A percentile compares a stretch with the other conserved stretches of the same genome.
Conservation (phyloP, 2,888 invertebrate species). For the Leucophora obtusa region DNA sequence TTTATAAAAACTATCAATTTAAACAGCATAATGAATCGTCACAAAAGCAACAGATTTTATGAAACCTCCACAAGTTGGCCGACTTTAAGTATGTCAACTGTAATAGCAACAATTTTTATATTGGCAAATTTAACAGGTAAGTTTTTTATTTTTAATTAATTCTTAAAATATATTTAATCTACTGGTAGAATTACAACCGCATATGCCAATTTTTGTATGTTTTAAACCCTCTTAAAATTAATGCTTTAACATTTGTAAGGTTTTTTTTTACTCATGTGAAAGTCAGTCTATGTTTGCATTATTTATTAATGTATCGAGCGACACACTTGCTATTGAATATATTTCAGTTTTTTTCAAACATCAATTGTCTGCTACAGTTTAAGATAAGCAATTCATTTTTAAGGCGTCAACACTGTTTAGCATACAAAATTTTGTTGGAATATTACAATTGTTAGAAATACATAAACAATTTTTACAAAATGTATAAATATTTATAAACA, state of each 20-base stretch:
- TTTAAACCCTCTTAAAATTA: not conserved
- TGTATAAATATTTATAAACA: not conserved
- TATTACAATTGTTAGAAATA: conserved; percentile 18
- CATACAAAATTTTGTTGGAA: conserved; percentile 11
- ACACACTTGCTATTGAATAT: conserved; percentile 32
- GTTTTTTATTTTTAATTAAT: not conserved
- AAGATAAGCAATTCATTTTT: conserved; percentile 1
- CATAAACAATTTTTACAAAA: not conserved
- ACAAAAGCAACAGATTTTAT: not conserved
- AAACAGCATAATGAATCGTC: conserved; percentile 29
- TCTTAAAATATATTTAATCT: not conserved
- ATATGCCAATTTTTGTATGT: not conserved
- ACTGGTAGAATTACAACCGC: too few relatives aligned
- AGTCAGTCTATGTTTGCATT: conserved; percentile 30
- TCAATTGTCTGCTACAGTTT: conserved; percentile 12
- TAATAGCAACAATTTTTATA: conserved; percentile 30
- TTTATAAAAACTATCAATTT: conserved; percentile 16
- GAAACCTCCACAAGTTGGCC: conserved; percentile 26
- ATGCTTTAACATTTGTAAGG: not conserved
- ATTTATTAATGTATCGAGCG: conserved; percentile 16
- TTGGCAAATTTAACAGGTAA: conserved; percentile 56
- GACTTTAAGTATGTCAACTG: conserved; percentile 28
- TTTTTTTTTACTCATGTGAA: conserved; percentile 30
- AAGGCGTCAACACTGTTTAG: conserved; percentile 9
- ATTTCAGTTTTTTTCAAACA: not conserved